Base-by-base conservation (phyloP, 1,140 invertebrate species). In the Orius laevigatus region DNA sequence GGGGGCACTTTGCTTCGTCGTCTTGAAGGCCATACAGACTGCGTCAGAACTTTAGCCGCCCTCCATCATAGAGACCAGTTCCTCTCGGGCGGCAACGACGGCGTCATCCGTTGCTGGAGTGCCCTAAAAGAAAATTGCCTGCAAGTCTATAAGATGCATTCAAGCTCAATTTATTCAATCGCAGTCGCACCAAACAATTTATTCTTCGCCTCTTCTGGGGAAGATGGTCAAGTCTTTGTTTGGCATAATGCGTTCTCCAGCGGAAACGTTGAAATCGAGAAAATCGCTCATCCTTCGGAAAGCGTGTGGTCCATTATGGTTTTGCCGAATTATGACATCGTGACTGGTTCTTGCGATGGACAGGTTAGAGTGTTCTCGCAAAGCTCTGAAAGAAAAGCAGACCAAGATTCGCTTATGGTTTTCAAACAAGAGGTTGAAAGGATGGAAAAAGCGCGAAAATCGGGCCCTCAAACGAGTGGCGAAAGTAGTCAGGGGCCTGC, bases 11-110 rank as follows among this genome's bases (percentile, higher is more conserved):
- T 20, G 15, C 15, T 35, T 18, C 10, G 33, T 16, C 20, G 11
- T 6, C 40, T 33, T 6, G 19, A 19, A 35, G 40, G 81, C 6
- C 92, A 97, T 60, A 82, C 76, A 31, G 92, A 97, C 60, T 93
- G 89, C 69, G 87, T 97, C 0, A 67, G 93, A 61, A 79, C 73
- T 36, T 58, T 96, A 35, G 70, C 75, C 2, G 69, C 78, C 1
- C 61, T 91, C 10, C 73, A 71, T 3, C 73, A 71, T 44, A 66
- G 72, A 16, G 67, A 75, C 19, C 73, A 80, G 40, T 84, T 95
- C 61, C 60, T 93, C 11, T 92, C 88, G 31, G 89, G 85, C 60
- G 76, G 85, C 15, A 98, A 97, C 66, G 93, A 98, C 72, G 80
- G 81, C 0, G 74, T 79, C 3, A 70, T 96, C 11, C 75, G 79